Evolutionary conservation across 2,797 vertebrate genomes (phyloP), one percentile per base, ranked within the genome.

Genomic region (Etheostoma nigrum): DNA sequence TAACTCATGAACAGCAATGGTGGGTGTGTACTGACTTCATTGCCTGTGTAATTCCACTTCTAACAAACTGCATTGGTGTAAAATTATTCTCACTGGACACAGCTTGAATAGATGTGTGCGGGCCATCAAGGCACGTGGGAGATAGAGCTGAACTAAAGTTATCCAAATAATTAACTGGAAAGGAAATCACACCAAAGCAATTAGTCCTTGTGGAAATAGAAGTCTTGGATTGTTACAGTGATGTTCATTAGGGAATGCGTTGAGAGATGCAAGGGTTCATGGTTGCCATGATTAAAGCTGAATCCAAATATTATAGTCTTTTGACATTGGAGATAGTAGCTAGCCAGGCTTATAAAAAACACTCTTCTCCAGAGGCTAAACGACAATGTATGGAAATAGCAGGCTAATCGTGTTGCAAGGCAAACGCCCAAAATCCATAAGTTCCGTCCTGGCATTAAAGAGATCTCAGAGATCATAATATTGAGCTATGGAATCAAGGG

Each of bases 401-500:
- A 82, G 64, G 45, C 74, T 86, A 86, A 90, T 82, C 76, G 74
- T 47, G 58, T 85, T 78, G 66, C 59, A 65, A 85, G 79, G 86
- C 54, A 5, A 89, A 89, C 48, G 6, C 57, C 78, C 59, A 60
- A 85, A 90, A 91, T 90, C 89, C 81, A 88, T 90, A 88, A 82
- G 78, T 89, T 90, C 75, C 85, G 83, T 71, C 71, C 67, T 82
- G 79, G 86, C 78, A 89, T 82, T 61, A 85, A 73, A 79, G 59
- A 85, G 77, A 88, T 89, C 84, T 83, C 83, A 78, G 82, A 86
- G 88, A 91, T 93, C 86, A 87, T 86, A 89, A 89, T 87, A 86
- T 88, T 91, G 90, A 92, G 90, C 88, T 87, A 80, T 87, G 91
- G 91, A 94, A 94, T 94, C 91, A 92, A 86, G 90, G 91, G 93